Conservation (phyloP, 2,113 vertebrate genomes). For the Tenebrosternarchus preto region DNA sequence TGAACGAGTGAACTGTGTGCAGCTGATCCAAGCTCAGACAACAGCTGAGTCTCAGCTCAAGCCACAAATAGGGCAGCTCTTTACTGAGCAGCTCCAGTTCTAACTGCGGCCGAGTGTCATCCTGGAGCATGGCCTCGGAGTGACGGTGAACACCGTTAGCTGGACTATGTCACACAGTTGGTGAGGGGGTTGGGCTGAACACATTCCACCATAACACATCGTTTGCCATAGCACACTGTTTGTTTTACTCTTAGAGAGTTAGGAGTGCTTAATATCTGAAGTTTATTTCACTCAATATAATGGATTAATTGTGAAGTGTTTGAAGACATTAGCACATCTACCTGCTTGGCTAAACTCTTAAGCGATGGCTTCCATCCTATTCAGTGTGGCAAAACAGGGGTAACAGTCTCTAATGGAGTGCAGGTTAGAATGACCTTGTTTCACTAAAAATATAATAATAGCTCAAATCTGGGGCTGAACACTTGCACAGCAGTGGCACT, state of each 20-base stretch:
- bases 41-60: slow-evolving; percentile 70
- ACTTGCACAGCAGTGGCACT: slow-evolving; percentile 44
- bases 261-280: too few species aligned
- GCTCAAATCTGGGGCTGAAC: slow-evolving; percentile 69
- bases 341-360: neutral
- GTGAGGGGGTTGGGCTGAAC: too few species aligned
- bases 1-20: slow-evolving; percentile 26
- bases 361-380: slow-evolving; percentile 55
- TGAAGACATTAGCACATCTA: too few species aligned
- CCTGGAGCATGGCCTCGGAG: too few species aligned
- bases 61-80: slow-evolving; percentile 68
- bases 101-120: neutral
- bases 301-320: too few species aligned
- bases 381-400: slow-evolving; percentile 63
- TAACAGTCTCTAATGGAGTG: slow-evolving; percentile 65
- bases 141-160: too few species aligned
- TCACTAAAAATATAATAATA: slow-evolving; percentile 72
- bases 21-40: slow-evolving; percentile 62
- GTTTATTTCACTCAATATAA: too few species aligned
- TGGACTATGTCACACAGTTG: too few species aligned
- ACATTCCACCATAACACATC: too few species aligned
- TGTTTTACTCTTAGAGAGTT: too few species aligned
- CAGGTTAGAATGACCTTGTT: slow-evolving; percentile 72
- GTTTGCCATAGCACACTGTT: too few species aligned
- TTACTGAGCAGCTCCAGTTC: slow-evolving; percentile 47